These are phyloP conservation scores for Rhinichthys osculus DNA, from an alignment of 2,797 vertebrate species.

Conservation along the genomic window DNA sequence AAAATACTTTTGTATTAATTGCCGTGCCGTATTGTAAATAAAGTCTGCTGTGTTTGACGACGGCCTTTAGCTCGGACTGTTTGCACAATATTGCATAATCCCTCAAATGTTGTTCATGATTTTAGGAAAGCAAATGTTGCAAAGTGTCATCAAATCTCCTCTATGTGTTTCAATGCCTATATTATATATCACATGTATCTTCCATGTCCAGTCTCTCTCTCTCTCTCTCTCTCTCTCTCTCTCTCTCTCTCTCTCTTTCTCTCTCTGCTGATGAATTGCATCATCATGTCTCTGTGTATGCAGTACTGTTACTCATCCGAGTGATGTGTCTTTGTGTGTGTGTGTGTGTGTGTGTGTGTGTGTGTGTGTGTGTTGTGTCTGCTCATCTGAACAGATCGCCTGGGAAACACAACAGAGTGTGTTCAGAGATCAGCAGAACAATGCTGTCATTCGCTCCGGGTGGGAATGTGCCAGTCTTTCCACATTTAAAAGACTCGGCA, in stretches of 20 bases:
- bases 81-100: neutral
- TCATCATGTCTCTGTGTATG: conserved; percentile 17
- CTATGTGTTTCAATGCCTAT: too few relatives aligned
- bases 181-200: neutral
- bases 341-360: conserved; percentile 26
- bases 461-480: conserved; percentile 72
- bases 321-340: neutral
- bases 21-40: neutral
- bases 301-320: conserved; percentile 4
- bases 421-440: conserved; percentile 69
- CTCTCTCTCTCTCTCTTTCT: neutral
- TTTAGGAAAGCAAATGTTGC: neutral
- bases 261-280: neutral
- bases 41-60: neutral
- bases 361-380: conserved; percentile 28
- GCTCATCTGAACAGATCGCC: conserved; percentile 20
- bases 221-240: neutral
- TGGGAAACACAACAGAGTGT: conserved; percentile 20
- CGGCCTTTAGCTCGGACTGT: neutral
- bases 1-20: too few relatives aligned
- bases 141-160: neutral
- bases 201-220: neutral
- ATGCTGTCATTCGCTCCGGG: conserved; percentile 72
- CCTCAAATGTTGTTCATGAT: neutral
- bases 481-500: conserved; percentile 69